Evolutionary conservation across 2,888 invertebrate genomes (phyloP), one percentile per base, ranked within the genome.

Genomic region (Chromoteleia sp.): DNA sequence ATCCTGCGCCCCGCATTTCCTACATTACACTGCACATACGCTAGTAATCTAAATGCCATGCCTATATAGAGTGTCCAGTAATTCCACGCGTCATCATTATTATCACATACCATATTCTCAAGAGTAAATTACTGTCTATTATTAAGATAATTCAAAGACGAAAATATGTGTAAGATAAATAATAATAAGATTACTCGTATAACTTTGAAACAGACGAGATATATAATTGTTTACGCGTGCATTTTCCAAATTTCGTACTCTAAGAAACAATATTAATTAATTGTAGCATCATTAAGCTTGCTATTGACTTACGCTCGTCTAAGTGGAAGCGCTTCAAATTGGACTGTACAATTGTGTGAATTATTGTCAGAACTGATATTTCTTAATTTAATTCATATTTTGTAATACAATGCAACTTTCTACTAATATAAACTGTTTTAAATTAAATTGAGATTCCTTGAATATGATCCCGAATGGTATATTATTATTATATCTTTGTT

Each of bases 71-170:
- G 71, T 68, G 70, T 80, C 70, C 80, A 43, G 70, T 58, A 75
- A 68, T 80, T 74, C 68, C 79, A 50, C 50, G 74, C 80, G 48
- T 80, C 74, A 68, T 80, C 80, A 80, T 80, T 80, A 75, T 80
- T 70, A 70, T 39, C 70, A 30, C 80, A 68, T 75, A 63, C 80
- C 70, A 52, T 67, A 59, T 56, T 43, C 73, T 48, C 71, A 14
- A 39, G 68, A 61, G 61, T 74, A 74, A 67, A 73, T 73, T 73
- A 73, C 63, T 65, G 58, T 50, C 43, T 45, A 50, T 70, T 61
- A 45, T 41, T 59, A 59, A 52, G 61, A 54, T 65, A 43, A 45
- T 41, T 67, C 30, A 30, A 50, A 39, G 17, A 54, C n/a, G 3
- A 59, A 58, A 67, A 56, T 59, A 25, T 58, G 33, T 33, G 2